Evolutionary conservation across 2,113 vertebrate genomes (phyloP).

Genomic region (Calyptomena viridis): DNA sequence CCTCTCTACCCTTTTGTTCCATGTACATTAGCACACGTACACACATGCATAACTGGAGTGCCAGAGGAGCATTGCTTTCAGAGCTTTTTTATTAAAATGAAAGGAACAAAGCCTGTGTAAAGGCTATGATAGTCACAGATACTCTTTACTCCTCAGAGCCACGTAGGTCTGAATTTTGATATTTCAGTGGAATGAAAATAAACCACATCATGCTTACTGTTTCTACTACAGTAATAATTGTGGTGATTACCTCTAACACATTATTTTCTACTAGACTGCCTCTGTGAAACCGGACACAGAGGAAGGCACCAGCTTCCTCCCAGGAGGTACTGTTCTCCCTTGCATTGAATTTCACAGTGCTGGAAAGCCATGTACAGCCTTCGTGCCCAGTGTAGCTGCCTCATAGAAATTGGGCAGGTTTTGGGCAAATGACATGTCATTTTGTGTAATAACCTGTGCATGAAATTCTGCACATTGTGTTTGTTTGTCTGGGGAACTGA

Average conservation of each 20-base stretch:
- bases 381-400: not conserved
- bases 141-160: not conserved
- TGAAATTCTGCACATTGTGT: not conserved
- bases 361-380: not conserved
- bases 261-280: not conserved
- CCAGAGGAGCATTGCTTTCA: not conserved
- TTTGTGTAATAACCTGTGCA: not conserved
- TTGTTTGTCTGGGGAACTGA: not conserved
- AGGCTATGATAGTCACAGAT: not conserved
- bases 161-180: not conserved
- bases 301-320: not conserved
- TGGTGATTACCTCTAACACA: not conserved
- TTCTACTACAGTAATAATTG: not conserved
- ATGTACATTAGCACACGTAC: not conserved
- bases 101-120: not conserved
- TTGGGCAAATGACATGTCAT: not conserved
- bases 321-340: not conserved
- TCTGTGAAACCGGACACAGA: not conserved
- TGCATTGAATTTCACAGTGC: rapidly evolving
- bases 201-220: not conserved
- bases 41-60: not conserved
- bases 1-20: not conserved
- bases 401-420: not conserved
- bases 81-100: not conserved
- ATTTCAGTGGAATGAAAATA: not conserved